These are phyloP conservation scores for Spatula clypeata DNA, from an alignment of 2,797 vertebrate genomes.

Conservation along the genomic window DNA sequence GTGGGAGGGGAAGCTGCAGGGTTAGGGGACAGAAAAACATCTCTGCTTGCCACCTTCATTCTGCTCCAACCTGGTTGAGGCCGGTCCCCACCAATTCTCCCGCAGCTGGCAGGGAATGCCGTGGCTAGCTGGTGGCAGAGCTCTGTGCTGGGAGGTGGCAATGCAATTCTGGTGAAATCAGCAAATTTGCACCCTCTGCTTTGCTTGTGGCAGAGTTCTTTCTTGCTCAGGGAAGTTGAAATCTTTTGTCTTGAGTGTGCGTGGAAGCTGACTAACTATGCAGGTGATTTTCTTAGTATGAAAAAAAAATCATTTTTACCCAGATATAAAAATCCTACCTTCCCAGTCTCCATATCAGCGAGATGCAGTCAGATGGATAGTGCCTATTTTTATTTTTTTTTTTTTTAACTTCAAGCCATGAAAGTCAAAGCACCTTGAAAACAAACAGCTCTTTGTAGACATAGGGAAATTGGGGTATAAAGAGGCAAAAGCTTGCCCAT, in stretches of 20 bases:
- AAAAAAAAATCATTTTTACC: not conserved
- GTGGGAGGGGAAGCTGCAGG: not conserved
- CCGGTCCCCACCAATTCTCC: not conserved
- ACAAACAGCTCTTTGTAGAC: not conserved
- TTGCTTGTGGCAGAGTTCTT: not conserved
- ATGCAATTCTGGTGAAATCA: not conserved
- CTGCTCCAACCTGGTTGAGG: not conserved
- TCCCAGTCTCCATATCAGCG: not conserved
- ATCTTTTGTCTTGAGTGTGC: not conserved
- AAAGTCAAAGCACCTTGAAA: not conserved
- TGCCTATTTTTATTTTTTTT: not conserved
- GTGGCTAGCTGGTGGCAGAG: not conserved
- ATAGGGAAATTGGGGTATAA: not conserved
- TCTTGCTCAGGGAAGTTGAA: not conserved
- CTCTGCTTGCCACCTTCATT: not conserved
- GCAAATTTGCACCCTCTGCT: not conserved
- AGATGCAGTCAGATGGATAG: not conserved
- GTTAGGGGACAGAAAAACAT: not conserved
- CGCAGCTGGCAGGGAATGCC: not conserved
- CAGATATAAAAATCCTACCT: not conserved
- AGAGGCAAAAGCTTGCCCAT: not conserved
- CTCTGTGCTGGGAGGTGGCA: not conserved
- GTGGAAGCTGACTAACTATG: not conserved
- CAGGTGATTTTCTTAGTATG: not conserved
- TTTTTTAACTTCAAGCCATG: not conserved